Base-by-base conservation (phyloP, 1,140 invertebrate genomes). In the Cylas formicarius region DNA sequence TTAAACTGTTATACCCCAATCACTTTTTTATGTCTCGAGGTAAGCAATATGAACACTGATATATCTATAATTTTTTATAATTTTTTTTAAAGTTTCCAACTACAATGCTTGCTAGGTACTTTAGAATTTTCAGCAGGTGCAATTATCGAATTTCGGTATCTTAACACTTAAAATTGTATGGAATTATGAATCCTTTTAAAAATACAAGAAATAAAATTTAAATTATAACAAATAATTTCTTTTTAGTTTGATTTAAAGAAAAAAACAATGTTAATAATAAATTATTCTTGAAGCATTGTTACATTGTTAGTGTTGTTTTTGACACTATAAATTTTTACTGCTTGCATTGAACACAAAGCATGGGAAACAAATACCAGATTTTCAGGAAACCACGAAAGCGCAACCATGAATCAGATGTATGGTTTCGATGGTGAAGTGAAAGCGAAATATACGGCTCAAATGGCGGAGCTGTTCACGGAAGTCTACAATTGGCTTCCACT, bases 321-420 rank as follows among this genome's bases (percentile, higher is more conserved):
- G 8, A 26, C 11, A 31, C 9, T 28, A n/a, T n/a, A n/a, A n/a
- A n/a, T n/a, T n/a, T n/a, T n/a, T n/a, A n/a, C n/a, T n/a, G n/a
- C n/a, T n/a, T 23, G 11, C 35, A 29, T 10, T 21, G 26, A 22
- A n/a, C n/a, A n/a, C n/a, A n/a, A n/a, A n/a, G n/a, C n/a, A n/a
- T n/a, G n/a, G n/a, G n/a, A n/a, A 13, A 35, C 17, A 17, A 39
- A 22, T 17, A 16, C 22, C 34, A 32, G 24, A 7, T 17, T 55
- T 70, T 9, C 63, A 93, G 91, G 94, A 21, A 99, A 99, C 68
- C 96, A 99, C 67, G 96, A 99, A 65, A 96, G 90, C 58, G 77
- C 84, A 14, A 94, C 86, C 10, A 99, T 99, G 95, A 99, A 99
- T 71, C 91, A 97, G 70, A 96, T 98, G 85, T 99, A 98, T 68